Evolutionary conservation across 1,140 invertebrate genomes (phyloP).

Genomic region (Octopus sinensis): DNA sequence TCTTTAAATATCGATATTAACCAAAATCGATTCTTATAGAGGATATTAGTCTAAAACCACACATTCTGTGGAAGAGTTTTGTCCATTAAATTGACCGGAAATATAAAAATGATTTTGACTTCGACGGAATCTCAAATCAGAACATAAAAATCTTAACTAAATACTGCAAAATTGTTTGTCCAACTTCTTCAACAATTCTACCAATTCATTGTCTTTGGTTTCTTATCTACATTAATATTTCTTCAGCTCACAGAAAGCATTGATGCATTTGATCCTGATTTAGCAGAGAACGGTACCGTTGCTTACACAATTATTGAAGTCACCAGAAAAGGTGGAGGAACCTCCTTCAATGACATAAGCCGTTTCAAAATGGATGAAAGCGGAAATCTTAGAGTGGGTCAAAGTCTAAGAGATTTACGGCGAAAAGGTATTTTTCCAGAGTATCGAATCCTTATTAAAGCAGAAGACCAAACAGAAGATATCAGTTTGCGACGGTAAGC

Average conservation of each 20-base stretch:
- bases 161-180: no score
- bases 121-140: no score
- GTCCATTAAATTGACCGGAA: no score
- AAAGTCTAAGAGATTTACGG: conserved; percentile 7
- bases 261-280: conserved; percentile 16
- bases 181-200: no score
- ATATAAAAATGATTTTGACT: no score
- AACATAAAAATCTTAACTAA: no score
- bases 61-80: no score
- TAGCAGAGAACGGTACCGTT: conserved; percentile 18
- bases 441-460: conserved; percentile 17
- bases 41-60: no score
- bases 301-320: conserved; percentile 10
- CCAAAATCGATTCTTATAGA: no score
- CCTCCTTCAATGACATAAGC: conserved; percentile 12
- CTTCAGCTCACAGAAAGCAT: conserved; percentile 6
- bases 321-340: neutral
- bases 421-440: conserved; percentile 11
- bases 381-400: neutral
- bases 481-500: neutral
- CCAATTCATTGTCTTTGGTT: no score
- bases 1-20: no score
- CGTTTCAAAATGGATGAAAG: conserved; percentile 16
- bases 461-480: conserved; percentile 14
- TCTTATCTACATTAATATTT: no score